Conservation (phyloP, 2,797 vertebrate genomes). For the Poeciliopsis infans region DNA sequence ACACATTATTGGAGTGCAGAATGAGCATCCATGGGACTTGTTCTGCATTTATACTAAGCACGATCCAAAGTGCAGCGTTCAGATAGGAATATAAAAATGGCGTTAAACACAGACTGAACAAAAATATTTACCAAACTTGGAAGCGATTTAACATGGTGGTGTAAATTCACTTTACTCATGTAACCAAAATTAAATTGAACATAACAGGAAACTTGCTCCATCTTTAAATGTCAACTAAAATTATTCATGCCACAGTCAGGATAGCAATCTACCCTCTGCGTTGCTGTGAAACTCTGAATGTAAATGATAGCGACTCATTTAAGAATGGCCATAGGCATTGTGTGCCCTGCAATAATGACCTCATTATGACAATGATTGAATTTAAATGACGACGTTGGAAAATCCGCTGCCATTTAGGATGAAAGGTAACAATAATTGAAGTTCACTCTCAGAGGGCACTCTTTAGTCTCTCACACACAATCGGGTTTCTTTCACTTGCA, state of each 20-base stretch:
- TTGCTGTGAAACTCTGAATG: conserved; percentile 17
- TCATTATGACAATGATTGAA: conserved; percentile 41
- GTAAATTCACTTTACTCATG: neutral
- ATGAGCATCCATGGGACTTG: too few species aligned
- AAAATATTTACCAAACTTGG: neutral
- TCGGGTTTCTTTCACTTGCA: neutral
- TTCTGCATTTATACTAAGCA: neutral
- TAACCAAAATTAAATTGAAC: neutral
- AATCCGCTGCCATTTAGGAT: conserved; percentile 35
- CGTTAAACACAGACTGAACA: neutral
- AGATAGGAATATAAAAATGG: neutral
- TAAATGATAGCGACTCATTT: conserved; percentile 23
- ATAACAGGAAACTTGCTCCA: neutral
- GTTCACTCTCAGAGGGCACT: conserved; percentile 1
- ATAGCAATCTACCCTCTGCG: conserved; percentile 19
- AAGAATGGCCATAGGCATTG: conserved; percentile 22
- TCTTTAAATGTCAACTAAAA: conserved; percentile 4
- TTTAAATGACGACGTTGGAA: conserved; percentile 42
- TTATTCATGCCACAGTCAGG: conserved; percentile 15
- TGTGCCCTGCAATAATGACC: conserved; percentile 33
- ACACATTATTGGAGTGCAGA: too few species aligned
- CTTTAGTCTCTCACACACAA: neutral
- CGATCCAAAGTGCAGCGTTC: neutral
- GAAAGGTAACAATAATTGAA: conserved; percentile 35
- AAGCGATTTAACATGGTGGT: neutral